Base-by-base conservation (phyloP, 2,888 invertebrate species). In the Limenitis camilla region DNA sequence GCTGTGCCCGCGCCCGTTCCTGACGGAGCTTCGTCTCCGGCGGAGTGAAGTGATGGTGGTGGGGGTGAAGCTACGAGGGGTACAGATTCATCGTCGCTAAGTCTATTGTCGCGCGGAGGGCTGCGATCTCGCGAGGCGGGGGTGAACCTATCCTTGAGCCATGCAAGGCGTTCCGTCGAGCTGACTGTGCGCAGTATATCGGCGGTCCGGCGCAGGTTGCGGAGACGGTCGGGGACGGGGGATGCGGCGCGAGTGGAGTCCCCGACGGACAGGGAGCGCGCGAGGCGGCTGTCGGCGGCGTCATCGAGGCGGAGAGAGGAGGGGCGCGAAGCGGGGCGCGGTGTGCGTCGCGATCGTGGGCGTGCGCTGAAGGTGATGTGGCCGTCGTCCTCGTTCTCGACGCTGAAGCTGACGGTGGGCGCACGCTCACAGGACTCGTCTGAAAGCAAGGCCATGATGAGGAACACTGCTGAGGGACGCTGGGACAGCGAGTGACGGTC, bases 21-120 rank as follows among this genome's bases (percentile, higher is more conserved):
- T 56, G 60, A 60, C 47, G 53, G 56, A 49, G 30, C 52, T 31
- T 58, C 50, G 43, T 52, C 61, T 50, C 59, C 8, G 32, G 49
- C 43, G 27, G 53, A 46, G 39, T 51, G 33, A 40, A 55, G 60
- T 40, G 19, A 19, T 19, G 19, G 56, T 46, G 31, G 42, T 43
- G 43, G 53, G 50, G 78, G 64, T 56, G 84, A 81, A 6, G 88
- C 86, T 59, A 89, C 89, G 6, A 93, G 91, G 55, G 93, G 84
- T 52, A 92, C 92, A 2, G 92, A 91, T 61, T 90, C 90, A 68
- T 93, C 93, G 71, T 92, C 92, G 69, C 92, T 92, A 70, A 90
- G 88, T 56, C 76, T 74, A 38, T 70, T 60, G 41, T 77, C 78
- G 56, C 76, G 77, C 54, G 68, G 58, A 52, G 81, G 82, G 61